Conservation (phyloP, 2,113 vertebrate genomes). For the Notechis scutatus region DNA sequence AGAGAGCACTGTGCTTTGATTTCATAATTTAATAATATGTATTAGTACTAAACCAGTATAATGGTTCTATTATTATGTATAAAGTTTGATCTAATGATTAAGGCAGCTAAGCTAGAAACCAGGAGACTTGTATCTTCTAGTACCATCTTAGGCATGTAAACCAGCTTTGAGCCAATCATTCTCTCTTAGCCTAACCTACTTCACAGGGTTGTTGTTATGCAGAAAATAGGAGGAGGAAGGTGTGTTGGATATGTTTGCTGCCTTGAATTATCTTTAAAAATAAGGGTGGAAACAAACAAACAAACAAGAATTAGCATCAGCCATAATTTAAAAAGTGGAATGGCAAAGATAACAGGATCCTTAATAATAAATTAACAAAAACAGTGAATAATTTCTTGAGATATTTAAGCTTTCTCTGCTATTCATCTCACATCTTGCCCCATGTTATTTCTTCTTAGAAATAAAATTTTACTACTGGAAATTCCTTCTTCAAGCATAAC, state of each 20-base stretch:
- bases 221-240: too few species aligned
- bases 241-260: too few species aligned
- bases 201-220: too few species aligned
- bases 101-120: too few species aligned
- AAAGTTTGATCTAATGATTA: not conserved
- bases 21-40: not conserved
- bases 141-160: too few species aligned
- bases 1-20: not conserved
- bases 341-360: not conserved
- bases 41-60: not conserved
- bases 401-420: not conserved
- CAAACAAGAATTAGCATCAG: not conserved
- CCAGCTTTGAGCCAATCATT: too few species aligned
- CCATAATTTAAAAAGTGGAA: not conserved
- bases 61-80: not conserved
- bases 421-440: not conserved
- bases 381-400: conserved; percentile 24
- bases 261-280: too few species aligned
- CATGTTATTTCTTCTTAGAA: not conserved
- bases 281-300: too few species aligned
- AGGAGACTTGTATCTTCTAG: too few species aligned
- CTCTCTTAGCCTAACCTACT: too few species aligned
- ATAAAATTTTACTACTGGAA: conserved; percentile 46
- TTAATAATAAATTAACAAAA: not conserved
- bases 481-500: conserved; percentile 47